phyloP scores from a whole-genome alignment of 2,888 invertebrate genomes.

The Ctenicera cuprea region DNA sequence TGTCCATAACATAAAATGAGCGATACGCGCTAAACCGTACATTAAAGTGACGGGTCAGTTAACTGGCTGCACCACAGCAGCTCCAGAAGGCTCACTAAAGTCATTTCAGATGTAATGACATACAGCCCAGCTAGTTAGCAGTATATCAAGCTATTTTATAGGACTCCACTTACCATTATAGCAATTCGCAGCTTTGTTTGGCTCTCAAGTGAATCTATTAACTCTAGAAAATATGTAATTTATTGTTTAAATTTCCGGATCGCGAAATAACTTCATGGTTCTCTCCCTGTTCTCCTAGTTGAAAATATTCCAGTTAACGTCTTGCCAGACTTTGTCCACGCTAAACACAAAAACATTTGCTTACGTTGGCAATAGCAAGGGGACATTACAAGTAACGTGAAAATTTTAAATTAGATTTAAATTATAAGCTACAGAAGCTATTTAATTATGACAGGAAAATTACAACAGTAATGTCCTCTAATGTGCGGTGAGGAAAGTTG shows the following conservation, averaged over 20 bases:
- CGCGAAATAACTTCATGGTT: background rate
- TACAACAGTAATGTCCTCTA: too few species aligned
- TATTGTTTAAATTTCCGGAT: constrained; percentile 44
- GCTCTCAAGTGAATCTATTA: constrained; percentile 45
- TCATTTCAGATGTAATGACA: constrained; percentile 43
- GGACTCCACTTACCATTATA: constrained; percentile 45
- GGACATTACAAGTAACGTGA: too few species aligned
- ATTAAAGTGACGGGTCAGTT: constrained; percentile 30
- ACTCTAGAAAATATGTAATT: constrained; percentile 39
- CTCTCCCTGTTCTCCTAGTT: background rate
- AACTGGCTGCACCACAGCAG: constrained; percentile 27
- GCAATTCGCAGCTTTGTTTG: constrained; percentile 43
- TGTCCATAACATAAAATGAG: background rate
- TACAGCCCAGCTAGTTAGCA: constrained; percentile 45
- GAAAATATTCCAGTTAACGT: background rate
- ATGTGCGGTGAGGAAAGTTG: too few species aligned
- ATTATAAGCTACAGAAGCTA: too few species aligned
- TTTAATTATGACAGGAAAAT: too few species aligned
- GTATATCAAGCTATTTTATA: constrained; percentile 47
- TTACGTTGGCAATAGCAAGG: too few species aligned
- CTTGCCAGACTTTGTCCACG: too few species aligned
- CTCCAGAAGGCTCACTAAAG: constrained; percentile 41
- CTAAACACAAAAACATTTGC: too few species aligned
- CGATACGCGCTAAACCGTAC: background rate
- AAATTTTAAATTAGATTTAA: too few species aligned